Conservation (phyloP, 2,797 vertebrate species). For the Myotis pilosus region DNA sequence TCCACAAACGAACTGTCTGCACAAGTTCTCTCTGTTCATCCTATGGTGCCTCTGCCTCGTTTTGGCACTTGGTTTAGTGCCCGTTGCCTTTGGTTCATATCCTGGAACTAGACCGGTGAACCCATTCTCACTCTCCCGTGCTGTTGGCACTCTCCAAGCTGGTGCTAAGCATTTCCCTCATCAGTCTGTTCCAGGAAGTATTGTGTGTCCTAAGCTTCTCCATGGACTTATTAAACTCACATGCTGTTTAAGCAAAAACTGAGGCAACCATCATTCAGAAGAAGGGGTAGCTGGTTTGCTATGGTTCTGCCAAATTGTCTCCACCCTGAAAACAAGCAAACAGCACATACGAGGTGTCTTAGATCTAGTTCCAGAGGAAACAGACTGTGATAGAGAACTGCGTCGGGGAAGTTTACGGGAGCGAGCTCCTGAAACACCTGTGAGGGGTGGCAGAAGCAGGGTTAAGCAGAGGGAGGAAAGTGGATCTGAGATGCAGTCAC, state of each 20-base stretch:
- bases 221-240: background rate
- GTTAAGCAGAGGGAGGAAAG: background rate
- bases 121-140: background rate
- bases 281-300: background rate
- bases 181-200: background rate
- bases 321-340: background rate
- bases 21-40: background rate
- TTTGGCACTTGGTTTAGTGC: background rate
- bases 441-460: background rate
- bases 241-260: background rate
- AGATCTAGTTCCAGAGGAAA: background rate
- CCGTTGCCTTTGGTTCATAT: background rate
- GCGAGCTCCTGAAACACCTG: background rate
- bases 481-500: background rate
- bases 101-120: background rate
- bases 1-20: background rate
- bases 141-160: background rate
- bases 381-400: background rate
- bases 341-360: background rate
- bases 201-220: background rate
- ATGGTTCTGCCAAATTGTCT: background rate
- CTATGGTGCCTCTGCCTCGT: background rate
- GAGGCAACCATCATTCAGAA: background rate
- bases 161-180: background rate
- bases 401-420: background rate